Evolutionary conservation across 1,140 invertebrate genomes (phyloP), one percentile per base, ranked within the genome.

Genomic region (Leptopilina boulardi): DNA sequence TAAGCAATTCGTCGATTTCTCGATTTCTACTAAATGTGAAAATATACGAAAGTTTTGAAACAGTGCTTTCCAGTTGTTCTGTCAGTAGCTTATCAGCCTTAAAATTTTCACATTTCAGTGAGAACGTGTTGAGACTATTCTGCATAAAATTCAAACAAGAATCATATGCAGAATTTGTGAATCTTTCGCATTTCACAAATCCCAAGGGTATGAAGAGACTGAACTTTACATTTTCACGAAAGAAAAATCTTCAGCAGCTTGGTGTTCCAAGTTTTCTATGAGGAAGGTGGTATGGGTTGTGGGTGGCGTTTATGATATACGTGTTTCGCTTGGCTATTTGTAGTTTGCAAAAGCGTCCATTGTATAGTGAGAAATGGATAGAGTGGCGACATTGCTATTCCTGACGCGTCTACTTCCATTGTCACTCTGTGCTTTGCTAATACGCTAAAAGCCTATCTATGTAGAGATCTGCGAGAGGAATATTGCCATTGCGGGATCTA

Each of bases 371-470:
- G 86, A 90, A 89, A 85, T 83, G 87, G 87, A 89, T 89, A 89
- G 87, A 89, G 87, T 84, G 85, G 84, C 82, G 79, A 82, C 87
- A 90, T 83, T 90, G 88, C 87, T 89, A 90, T 90, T 89, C 89
- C 79, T 82, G 79, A 85, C 85, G 85, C 87, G 87, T 82, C 82
- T 83, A 79, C 77, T 76, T 90, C 88, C 88, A 90, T 90, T 90
- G 89, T 90, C 80, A 83, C 82, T 80, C 78, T 81, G 78, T 78
- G 80, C 77, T 73, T 44, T 88, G 87, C 88, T 90, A 90, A 90
- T 90, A 90, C 87, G 89, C 86, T 90, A 90, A 90, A 90, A 90
- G 89, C 89, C 88, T 90, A 90, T 90, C 89, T 90, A 83, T 90
- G 89, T 90, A 87, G 88, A 90, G 86, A 83, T 80, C 82, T 82